Evolutionary conservation across 2,888 invertebrate genomes (phyloP).

Genomic region (Campopleginae sp.): DNA sequence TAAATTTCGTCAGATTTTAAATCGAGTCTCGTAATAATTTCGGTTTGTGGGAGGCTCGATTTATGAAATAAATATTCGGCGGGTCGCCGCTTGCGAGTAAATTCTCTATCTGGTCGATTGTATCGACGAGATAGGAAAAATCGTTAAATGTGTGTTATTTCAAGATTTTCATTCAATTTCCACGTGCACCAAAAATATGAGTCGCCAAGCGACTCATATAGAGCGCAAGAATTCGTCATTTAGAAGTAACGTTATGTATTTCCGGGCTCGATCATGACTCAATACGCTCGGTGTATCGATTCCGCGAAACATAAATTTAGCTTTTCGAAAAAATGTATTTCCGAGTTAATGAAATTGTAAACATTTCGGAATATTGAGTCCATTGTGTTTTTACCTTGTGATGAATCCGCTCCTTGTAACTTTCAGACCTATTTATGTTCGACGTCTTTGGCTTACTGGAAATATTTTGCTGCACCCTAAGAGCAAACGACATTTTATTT

Average conservation of each 20-base stretch:
- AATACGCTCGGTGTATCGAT: not conserved
- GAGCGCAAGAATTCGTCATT: not conserved
- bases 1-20: not conserved
- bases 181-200: constrained; percentile 27
- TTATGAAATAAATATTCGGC: not conserved
- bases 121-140: constrained; percentile 32
- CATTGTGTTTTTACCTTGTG: constrained; percentile 82
- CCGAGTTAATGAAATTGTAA: not conserved
- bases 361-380: not conserved
- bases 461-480: constrained; percentile 84
- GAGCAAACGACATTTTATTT: constrained; percentile 58
- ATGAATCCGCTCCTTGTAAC: constrained; percentile 89
- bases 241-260: constrained; percentile 2
- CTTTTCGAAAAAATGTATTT: not conserved
- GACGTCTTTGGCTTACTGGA: constrained; percentile 84
- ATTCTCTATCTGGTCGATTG: constrained; percentile 38
- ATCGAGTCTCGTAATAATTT: constrained; percentile 11
- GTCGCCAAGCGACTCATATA: not conserved
- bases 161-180: constrained; percentile 48
- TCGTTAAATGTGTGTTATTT: constrained; percentile 31
- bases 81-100: constrained; percentile 25
- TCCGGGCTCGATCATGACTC: constrained; percentile 1
- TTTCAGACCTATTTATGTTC: constrained; percentile 88
- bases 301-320: not conserved
- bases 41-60: constrained; percentile 20